Base-by-base conservation (phyloP, 1,140 invertebrate genomes). In the Drosophila orena region DNA sequence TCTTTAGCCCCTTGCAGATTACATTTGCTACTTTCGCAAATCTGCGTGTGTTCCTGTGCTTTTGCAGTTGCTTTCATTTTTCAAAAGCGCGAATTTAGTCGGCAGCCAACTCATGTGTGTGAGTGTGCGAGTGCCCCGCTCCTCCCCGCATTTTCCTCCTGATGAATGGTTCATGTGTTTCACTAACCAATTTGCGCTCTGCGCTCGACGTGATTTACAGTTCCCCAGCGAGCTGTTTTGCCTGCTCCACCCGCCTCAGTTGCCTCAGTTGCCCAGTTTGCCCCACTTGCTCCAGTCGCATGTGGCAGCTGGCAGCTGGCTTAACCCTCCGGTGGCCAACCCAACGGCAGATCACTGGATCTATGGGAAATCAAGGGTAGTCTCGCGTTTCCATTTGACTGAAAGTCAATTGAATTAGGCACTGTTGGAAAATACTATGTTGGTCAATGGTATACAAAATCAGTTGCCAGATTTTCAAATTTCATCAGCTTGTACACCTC, bases 141-240 rank as follows among this genome's bases (percentile, higher is more conserved):
- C 34, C 22, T 11, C 15, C 24, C 37, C 22, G 7, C 0, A 0
- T n/a, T 43, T 20, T 1, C 20, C 14, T 15, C 42, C 43, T 56
- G 47, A 55, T 74, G 65, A 61, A 46, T 61, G 72, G 71, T 76
- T 76, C 61, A 80, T 80, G 71, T 80, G 61, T 88, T 83, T 57
- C 78, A 75, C 64, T 86, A 78, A 86, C 84, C 83, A 88, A 88
- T 88, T 88, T 88, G 83, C 66, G 83, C 84, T 83, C 62, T 83
- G 84, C 55, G 84, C 79, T 77, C 73, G 84, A 68, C 84, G 85
- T 88, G 84, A 88, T 88, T 88, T 88, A 88, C 84, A 79, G 72
- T 90, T 84, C 84, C 84, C 84, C 72, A 66, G 84, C 77, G 84
- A 79, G 77, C 83, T 71, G 73, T 86, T 86, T 64, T 40, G 66